A percentile compares a stretch with the other conserved stretches of the same genome.
Conservation (phyloP, 1,140 invertebrate species). For the Drosophila lacteicornis region DNA sequence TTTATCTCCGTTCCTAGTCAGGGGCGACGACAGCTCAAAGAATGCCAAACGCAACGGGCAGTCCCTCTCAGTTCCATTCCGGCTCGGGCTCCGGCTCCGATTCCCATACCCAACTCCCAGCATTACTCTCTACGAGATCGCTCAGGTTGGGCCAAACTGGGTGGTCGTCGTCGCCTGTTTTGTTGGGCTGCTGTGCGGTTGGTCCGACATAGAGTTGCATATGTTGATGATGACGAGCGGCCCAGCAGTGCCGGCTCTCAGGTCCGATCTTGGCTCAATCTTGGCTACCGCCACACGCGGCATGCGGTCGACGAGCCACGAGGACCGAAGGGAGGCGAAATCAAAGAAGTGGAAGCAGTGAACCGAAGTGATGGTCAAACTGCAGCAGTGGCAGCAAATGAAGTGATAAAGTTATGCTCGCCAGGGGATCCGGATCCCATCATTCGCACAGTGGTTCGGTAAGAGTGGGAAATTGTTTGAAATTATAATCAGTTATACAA, state of each 20-base stretch:
- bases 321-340: constrained; percentile 36
- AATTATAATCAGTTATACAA: too few species aligned
- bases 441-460: constrained; percentile 20
- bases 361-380: constrained; percentile 77
- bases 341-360: constrained; percentile 66
- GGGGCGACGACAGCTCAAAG: constrained; percentile 79
- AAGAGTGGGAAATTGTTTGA: background rate
- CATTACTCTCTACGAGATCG: constrained; percentile 27
- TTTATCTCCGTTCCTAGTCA: constrained; percentile 67
- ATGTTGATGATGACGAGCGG: constrained; percentile 75
- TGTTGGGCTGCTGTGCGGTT: constrained; percentile 80
- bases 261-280: constrained; percentile 48
- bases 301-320: constrained; percentile 62
- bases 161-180: constrained; percentile 65
- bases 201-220: constrained; percentile 72
- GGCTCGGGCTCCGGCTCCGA: constrained; percentile 18
- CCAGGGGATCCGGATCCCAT: constrained; percentile 64
- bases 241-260: constrained; percentile 13
- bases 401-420: constrained; percentile 82
- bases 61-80: constrained; percentile 46
- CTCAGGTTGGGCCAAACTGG: constrained; percentile 45
- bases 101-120: constrained; percentile 13
- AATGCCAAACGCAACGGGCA: constrained; percentile 77
- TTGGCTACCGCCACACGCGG: constrained; percentile 75
- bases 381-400: constrained; percentile 73